Evolutionary conservation across 2,797 vertebrate genomes (phyloP), one percentile per base, ranked within the genome.

Genomic region (Helostoma temminkii): DNA sequence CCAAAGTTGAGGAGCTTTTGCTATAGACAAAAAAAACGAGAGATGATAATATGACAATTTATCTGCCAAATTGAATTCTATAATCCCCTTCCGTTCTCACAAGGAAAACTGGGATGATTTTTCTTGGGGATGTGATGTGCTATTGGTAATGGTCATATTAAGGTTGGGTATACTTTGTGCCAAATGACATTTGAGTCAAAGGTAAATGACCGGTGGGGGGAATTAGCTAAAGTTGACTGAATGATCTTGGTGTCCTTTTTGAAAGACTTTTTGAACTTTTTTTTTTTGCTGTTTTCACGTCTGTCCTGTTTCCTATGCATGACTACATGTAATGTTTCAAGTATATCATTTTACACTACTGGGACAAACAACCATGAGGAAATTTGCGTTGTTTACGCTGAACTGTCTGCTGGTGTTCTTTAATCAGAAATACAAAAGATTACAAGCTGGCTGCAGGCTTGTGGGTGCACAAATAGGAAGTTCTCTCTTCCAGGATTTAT

Each of bases 11-110:
- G 64, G 28, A 64, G 71, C 65, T 78, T 79, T 54, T 68, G 66
- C 5, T 5, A 25, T 41, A 64, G 76, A 86, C 83, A 39, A 63
- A 41, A 66, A 67, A 82, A 76, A 77, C 47, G 58, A 46, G 62
- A 60, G 66, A 48, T 0, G 48, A 89, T 82, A 71, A 90, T 80
- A 15, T 60, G 65, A 83, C 55, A 59, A 56, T 88, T 78, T 58
- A 79, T 78, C 58, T 66, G 46, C 54, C 61, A 74, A 78, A 58
- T 70, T 25, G 30, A 64, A 80, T 66, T 68, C 39, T 28, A n/a
- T 90, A 82, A 88, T 87, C 81, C 10, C 2, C 50, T 68, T 74
- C 56, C 21, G 26, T 57, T 58, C n/a, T 65, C 57, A 56, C 12
- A 41, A 45, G 24, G 63, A 86, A 67, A 49, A 75, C 81, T 49